Conservation (phyloP, 2,797 vertebrate species). For the Microtus californicus region DNA sequence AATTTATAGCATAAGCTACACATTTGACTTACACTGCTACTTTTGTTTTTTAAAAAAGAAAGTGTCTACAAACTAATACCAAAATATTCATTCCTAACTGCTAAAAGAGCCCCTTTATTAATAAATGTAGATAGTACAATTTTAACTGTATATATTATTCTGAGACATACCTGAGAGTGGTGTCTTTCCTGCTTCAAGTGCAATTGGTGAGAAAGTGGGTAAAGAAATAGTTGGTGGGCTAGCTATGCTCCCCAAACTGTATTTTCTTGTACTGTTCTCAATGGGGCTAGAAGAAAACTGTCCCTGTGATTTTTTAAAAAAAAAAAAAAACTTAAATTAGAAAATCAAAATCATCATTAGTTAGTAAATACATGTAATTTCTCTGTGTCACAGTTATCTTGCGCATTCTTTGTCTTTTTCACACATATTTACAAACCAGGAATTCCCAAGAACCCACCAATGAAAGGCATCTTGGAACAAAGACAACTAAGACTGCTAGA, state of each 20-base stretch:
- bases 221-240: conserved; percentile 91
- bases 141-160: background rate
- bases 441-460: conserved; percentile 4
- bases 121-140: background rate
- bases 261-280: conserved; percentile 90
- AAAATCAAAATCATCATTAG: background rate
- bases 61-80: conserved; percentile 17
- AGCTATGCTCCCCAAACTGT: conserved; percentile 93
- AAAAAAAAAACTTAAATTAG: background rate
- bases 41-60: conserved; percentile 21
- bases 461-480: conserved; percentile 33
- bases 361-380: background rate
- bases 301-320: conserved; percentile 86
- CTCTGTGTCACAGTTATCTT: background rate
- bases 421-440: conserved; percentile 28
- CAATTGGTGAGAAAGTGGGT: conserved; percentile 94
- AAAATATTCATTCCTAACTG: background rate
- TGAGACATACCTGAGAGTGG: conserved; percentile 90
- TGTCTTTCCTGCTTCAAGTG: conserved; percentile 88
- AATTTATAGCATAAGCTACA: background rate
- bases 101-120: background rate
- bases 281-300: conserved; percentile 99
- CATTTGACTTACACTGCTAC: background rate
- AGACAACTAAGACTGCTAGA: background rate
- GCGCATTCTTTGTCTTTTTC: background rate